Percentiles rank a stretch among this genome's conserved stretches.
These are phyloP conservation scores for Dicaeum eximium DNA, from an alignment of 2,113 vertebrate species.

Conservation along the genomic window DNA sequence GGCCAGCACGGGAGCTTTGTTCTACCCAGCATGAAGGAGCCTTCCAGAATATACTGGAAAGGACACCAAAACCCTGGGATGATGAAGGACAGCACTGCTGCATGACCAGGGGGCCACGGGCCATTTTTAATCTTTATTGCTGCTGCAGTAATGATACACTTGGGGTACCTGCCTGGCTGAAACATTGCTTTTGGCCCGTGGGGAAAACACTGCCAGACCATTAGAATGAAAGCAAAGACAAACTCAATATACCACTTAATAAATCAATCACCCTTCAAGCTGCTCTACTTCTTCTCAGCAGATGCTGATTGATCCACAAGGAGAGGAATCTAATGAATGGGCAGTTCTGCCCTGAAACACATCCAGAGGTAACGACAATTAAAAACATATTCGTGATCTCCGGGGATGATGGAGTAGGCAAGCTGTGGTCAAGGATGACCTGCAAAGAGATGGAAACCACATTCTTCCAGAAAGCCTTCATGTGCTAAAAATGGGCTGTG, in stretches of 20 bases:
- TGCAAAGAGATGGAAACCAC: slow-evolving; percentile 3
- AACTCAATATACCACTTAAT: not conserved
- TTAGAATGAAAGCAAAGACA: not conserved
- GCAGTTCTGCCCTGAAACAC: not conserved
- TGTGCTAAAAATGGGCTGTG: not conserved
- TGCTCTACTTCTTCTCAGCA: slow-evolving; percentile 17
- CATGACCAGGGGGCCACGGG: not conserved
- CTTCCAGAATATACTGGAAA: not conserved
- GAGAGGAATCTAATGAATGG: not conserved
- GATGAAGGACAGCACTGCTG: not conserved
- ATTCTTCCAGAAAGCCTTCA: not conserved
- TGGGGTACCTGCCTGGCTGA: not conserved
- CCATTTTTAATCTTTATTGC: not conserved
- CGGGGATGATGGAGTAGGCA: not conserved
- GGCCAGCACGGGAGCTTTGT: not conserved
- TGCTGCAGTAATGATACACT: not conserved
- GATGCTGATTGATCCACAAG: not conserved
- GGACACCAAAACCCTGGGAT: not conserved
- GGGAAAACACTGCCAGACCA: not conserved
- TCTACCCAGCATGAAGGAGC: not conserved
- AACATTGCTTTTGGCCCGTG: not conserved
- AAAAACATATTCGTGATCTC: not conserved
- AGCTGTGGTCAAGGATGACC: not conserved
- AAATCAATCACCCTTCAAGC: slow-evolving; percentile 38
- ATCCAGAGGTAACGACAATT: not conserved